Conservation (phyloP, 35 echinoderm and acorn worm species). For the Ptychodera flava region DNA sequence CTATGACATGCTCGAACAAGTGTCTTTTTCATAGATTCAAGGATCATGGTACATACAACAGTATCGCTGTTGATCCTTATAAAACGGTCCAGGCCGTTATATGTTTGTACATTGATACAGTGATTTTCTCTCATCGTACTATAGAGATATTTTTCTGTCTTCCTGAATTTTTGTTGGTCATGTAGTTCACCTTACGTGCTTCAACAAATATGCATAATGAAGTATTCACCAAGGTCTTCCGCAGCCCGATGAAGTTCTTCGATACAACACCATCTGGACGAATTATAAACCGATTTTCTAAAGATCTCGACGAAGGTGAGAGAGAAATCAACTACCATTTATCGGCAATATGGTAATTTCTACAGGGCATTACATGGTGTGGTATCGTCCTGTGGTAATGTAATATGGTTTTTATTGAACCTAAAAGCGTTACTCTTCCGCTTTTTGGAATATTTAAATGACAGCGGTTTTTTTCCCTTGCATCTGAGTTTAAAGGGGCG, state of each 20-base stretch:
- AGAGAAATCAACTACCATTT: background rate
- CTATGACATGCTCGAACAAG: too few relatives aligned
- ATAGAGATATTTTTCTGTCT: too few relatives aligned
- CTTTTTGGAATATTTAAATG: background rate
- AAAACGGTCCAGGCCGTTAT: too few relatives aligned
- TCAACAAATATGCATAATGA: conserved; percentile 7
- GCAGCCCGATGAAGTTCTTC: conserved; percentile 6
- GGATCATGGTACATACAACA: too few relatives aligned
- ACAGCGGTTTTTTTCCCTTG: background rate
- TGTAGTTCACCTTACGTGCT: conserved; percentile 2
- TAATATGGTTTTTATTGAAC: background rate
- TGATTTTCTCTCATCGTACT: too few relatives aligned
- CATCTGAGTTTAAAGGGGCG: background rate
- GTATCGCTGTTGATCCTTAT: too few relatives aligned
- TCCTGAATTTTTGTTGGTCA: background rate
- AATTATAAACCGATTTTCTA: conserved; percentile 8
- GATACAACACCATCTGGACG: conserved; percentile 11
- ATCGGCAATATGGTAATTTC: background rate
- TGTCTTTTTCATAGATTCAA: too few relatives aligned
- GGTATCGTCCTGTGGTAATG: background rate
- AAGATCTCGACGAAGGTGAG: conserved; percentile 20
- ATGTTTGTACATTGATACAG: too few relatives aligned
- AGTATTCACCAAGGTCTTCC: background rate
- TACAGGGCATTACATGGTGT: background rate
- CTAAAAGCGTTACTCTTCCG: background rate